Conservation (phyloP, 1,140 invertebrate species). For the Thereuonema tuberculata region DNA sequence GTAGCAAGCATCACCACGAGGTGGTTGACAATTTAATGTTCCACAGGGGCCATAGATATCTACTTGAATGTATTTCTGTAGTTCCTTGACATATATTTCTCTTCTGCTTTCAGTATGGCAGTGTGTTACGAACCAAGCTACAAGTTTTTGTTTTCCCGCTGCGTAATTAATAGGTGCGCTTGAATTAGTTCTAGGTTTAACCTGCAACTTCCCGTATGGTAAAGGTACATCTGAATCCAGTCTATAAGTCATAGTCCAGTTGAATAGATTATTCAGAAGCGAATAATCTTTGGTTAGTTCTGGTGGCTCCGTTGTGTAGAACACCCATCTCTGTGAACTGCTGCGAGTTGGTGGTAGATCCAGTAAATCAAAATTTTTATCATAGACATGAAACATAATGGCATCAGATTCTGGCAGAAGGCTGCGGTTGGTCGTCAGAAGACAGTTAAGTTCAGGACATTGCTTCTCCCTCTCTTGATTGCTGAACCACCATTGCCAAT, state of each 20-base stretch:
- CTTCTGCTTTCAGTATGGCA: slow-evolving; percentile 31
- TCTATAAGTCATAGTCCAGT: slow-evolving; percentile 17
- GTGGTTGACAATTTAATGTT: slow-evolving; percentile 10
- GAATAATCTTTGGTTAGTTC: too few species aligned
- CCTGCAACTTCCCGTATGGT: slow-evolving; percentile 10
- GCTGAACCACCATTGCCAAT: too few species aligned
- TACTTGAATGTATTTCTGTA: slow-evolving; percentile 33
- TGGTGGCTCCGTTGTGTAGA: too few species aligned
- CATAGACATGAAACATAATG: too few species aligned
- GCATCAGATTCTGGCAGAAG: too few species aligned
- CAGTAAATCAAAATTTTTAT: too few species aligned
- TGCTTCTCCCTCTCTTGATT: too few species aligned
- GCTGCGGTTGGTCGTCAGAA: too few species aligned
- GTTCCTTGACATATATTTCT: slow-evolving; percentile 28
- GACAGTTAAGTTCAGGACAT: too few species aligned
- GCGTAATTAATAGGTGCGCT: slow-evolving; percentile 9
- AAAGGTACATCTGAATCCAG: slow-evolving; percentile 16
- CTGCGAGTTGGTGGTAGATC: too few species aligned
- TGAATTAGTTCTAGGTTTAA: not conserved
- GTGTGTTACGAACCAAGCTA: slow-evolving; percentile 36
- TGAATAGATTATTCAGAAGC: not conserved
- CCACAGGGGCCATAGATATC: slow-evolving; percentile 40
- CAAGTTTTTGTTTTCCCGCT: slow-evolving; percentile 29
- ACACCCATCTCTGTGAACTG: too few species aligned
- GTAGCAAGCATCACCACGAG: slow-evolving; percentile 55